Base-by-base conservation (phyloP, 2,797 vertebrate species). In the Pseudomugil tenellus region DNA sequence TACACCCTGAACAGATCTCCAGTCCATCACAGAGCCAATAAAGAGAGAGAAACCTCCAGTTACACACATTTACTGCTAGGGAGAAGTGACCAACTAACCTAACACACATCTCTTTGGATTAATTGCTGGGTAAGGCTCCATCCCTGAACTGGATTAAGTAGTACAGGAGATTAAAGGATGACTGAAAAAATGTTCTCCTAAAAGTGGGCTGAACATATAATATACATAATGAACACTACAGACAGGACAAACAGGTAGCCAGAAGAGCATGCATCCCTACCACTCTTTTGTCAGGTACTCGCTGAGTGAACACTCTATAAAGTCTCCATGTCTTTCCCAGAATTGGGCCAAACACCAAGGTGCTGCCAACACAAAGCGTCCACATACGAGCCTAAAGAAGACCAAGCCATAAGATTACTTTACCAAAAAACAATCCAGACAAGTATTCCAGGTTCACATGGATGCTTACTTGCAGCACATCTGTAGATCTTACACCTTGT, bases 311-410 rank as follows among this genome's bases (percentile, higher is more conserved):
- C 72, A 99, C 97, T 83, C 93, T 94, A 91, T 98, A 97, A n/a
- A 99, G 94, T 72, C 98, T 83, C 97, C 98, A 99, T 5, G 96
- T 98, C 87, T 99, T 99, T 16, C 96, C 97, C 87, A 99, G 85
- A 79, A 99, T 89, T 1, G 98, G 97, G 0, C 97, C 96, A 3
- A 99, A 97, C 80, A 97, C 94, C 73, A 99, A 89, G 1, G 97
- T 96, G 56, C 94, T 96, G 54, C 97, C 97, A 6, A 98, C 80
- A 13, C 96, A 98, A 32, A 99, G 93, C 54, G 95, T 90, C 93
- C 96, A 97, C 53, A 97, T 89, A 58, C 95, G 93, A 9, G 93
- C 91, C 98, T 99, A 72, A 1, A n/a, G 34, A 28, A 48, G 34
- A 73, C 2, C 67, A 23, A 6, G 17, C 1, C 19, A 19, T 19